Conservation (phyloP, 2,888 invertebrate species). For the Hydriomena furcata region DNA sequence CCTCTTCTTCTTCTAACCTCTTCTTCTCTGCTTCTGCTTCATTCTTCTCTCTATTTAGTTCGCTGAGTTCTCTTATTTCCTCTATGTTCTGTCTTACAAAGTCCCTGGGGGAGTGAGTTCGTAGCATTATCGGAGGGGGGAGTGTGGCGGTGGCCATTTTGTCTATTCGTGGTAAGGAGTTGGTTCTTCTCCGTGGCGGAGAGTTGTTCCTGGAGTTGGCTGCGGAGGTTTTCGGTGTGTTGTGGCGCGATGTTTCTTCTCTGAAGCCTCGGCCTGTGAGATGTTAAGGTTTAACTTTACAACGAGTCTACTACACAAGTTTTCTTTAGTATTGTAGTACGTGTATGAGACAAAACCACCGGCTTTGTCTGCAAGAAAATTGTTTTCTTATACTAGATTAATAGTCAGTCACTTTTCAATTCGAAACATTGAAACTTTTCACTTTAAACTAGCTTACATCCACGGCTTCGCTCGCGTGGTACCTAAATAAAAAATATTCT, state of each 20-base stretch:
- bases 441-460: too few species aligned
- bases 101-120: constrained; percentile 72
- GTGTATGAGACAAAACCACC: too few species aligned
- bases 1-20: constrained; percentile 73
- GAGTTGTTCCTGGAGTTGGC: constrained; percentile 72
- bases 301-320: too few species aligned
- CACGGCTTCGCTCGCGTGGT: too few species aligned
- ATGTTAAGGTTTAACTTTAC: too few species aligned
- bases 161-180: constrained; percentile 68
- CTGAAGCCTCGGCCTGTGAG: constrained; percentile 79
- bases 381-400: too few species aligned
- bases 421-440: too few species aligned
- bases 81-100: constrained; percentile 78
- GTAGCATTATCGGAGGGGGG: constrained; percentile 55
- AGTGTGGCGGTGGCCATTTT: constrained; percentile 71
- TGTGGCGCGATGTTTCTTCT: constrained; percentile 81
- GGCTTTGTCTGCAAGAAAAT: too few species aligned
- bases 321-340: too few species aligned
- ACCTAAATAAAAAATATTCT: too few species aligned
- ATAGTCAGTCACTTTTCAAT: too few species aligned
- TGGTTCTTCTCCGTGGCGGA: constrained; percentile 70
- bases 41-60: constrained; percentile 76
- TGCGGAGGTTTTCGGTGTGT: constrained; percentile 76
- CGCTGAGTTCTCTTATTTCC: constrained; percentile 75
- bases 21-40: constrained; percentile 73